Evolutionary conservation across 2,888 invertebrate species (phyloP).

Genomic region (Hecatera dysodea): DNA sequence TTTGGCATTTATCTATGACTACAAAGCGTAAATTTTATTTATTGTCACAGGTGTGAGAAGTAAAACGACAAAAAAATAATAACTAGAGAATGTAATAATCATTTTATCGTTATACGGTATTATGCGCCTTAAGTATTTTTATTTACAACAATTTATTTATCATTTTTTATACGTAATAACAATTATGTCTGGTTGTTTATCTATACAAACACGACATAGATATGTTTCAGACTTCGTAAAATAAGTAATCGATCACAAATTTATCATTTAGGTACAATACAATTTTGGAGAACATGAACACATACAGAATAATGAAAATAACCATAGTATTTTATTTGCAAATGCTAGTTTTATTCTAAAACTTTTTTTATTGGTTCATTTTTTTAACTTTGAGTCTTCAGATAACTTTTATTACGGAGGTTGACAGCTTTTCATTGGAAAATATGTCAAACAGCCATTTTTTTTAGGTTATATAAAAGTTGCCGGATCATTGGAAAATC

Average conservation of each 20-base stretch:
- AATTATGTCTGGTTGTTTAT: conserved; percentile 74
- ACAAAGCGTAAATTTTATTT: conserved; percentile 90
- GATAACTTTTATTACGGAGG: background rate
- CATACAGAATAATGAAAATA: conserved; percentile 20
- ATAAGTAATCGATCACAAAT: conserved; percentile 62
- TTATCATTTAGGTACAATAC: conserved; percentile 35
- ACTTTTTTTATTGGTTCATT: background rate
- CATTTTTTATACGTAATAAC: conserved; percentile 79
- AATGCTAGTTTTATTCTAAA: background rate
- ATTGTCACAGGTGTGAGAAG: conserved; percentile 90
- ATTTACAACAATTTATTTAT: conserved; percentile 80
- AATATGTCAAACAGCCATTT: background rate
- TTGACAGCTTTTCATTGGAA: background rate
- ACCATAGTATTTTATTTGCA: background rate
- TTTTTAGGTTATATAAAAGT: background rate
- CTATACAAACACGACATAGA: conserved; percentile 86
- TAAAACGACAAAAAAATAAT: conserved; percentile 77
- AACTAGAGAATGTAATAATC: conserved; percentile 63
- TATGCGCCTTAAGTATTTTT: conserved; percentile 68
- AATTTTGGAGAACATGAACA: conserved; percentile 33
- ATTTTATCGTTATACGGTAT: conserved; percentile 66
- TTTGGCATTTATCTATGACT: conserved; percentile 87
- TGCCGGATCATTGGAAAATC: background rate
- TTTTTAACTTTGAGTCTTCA: background rate
- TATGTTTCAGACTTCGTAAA: conserved; percentile 85